Percentiles rank a stretch among this genome's conserved stretches.
phyloP scores from a whole-genome alignment of 2,797 vertebrate genomes.

The Hapalemur alaotrensis region DNA sequence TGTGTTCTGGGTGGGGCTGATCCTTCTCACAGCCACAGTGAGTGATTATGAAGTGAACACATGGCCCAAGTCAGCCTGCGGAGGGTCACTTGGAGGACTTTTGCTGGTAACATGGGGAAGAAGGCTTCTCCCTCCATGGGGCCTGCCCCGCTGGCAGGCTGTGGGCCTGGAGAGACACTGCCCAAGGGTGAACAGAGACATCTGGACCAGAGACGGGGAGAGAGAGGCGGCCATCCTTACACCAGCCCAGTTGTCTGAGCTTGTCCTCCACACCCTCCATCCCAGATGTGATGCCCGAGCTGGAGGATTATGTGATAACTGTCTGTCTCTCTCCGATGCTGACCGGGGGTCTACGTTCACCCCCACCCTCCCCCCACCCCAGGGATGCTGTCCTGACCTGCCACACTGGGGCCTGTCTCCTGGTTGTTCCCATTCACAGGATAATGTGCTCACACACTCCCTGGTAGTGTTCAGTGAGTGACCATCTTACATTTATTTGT shows the following conservation, averaged over 20 bases:
- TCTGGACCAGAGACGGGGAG: not conserved
- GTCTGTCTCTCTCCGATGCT: not conserved
- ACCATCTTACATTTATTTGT: not conserved
- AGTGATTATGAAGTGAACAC: not conserved
- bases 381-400: not conserved
- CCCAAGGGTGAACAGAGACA: not conserved
- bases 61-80: not conserved
- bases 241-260: not conserved
- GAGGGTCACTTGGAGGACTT: not conserved
- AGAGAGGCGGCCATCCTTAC: not conserved
- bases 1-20: not conserved
- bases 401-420: not conserved
- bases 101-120: not conserved
- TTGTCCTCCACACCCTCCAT: not conserved
- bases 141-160: not conserved
- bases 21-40: not conserved
- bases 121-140: not conserved
- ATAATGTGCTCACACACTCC: fast-evolving
- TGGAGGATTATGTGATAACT: not conserved
- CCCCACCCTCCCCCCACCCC: fast-evolving
- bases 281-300: no score
- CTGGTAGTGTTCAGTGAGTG: fast-evolving
- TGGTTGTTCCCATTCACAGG: not conserved
- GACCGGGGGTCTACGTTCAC: fast-evolving
- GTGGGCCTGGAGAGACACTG: not conserved